Evolutionary conservation across 2,113 vertebrate species (phyloP).

Genomic region (Caloenas nicobarica): DNA sequence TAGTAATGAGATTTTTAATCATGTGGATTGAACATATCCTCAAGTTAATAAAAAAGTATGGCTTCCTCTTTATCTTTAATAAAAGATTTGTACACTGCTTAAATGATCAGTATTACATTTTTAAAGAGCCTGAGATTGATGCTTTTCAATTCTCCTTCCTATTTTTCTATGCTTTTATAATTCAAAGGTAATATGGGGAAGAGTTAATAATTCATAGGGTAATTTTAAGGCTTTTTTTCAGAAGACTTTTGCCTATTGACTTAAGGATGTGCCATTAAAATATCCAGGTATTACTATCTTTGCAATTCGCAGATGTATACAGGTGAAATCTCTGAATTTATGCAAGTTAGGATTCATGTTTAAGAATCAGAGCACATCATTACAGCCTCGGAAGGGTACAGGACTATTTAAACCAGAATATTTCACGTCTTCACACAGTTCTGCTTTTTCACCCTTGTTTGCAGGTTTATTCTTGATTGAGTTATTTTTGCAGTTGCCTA

Average conservation of each 20-base stretch:
- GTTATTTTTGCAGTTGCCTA: conserved; percentile 62
- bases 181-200: conserved; percentile 73
- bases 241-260: conserved; percentile 77
- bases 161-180: conserved; percentile 75
- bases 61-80: conserved; percentile 80
- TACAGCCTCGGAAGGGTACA: conserved; percentile 32
- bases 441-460: conserved; percentile 61
- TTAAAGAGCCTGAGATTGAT: conserved; percentile 74
- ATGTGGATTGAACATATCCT: conserved; percentile 73
- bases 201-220: conserved; percentile 81
- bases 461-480: conserved; percentile 60
- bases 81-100: conserved; percentile 80
- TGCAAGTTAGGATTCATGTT: conserved; percentile 47
- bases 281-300: conserved; percentile 69
- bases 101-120: conserved; percentile 75
- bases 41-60: conserved; percentile 77
- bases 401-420: conserved; percentile 48
- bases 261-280: conserved; percentile 75
- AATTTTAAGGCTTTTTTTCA: conserved; percentile 79
- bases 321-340: conserved; percentile 62
- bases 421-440: conserved; percentile 60
- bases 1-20: conserved; percentile 81
- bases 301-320: conserved; percentile 43
- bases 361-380: conserved; percentile 47
- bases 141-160: conserved; percentile 73